These are phyloP conservation scores for Spilarctia lutea DNA, from an alignment of 2,888 invertebrate genomes.

Conservation along the genomic window DNA sequence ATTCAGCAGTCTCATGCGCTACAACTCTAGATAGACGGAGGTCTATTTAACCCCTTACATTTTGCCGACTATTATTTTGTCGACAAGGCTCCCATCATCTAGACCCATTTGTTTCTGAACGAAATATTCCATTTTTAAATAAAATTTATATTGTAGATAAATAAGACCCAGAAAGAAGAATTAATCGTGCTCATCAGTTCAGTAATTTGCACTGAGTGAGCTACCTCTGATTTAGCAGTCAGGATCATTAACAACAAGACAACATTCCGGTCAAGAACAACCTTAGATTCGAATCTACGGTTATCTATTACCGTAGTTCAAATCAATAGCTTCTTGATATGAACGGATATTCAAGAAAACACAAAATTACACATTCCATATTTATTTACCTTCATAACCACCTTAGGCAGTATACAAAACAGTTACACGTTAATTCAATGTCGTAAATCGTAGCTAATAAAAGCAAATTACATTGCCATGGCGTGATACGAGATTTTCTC, in stretches of 20 bases:
- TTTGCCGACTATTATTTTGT: too few species aligned
- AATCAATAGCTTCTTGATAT: neutral
- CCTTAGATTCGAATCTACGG: neutral
- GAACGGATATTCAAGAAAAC: neutral
- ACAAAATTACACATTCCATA: too few species aligned
- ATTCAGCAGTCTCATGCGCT: too few species aligned
- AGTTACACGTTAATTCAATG: constrained; percentile 13
- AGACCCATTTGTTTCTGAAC: too few species aligned
- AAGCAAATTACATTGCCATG: constrained; percentile 11
- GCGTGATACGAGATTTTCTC: constrained; percentile 19
- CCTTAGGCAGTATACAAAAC: neutral
- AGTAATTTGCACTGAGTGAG: too few species aligned
- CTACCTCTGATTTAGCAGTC: neutral
- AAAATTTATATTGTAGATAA: neutral
- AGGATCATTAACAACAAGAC: neutral
- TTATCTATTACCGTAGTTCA: neutral
- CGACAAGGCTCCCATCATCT: too few species aligned
- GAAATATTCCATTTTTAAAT: too few species aligned
- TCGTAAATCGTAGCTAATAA: constrained; percentile 6
- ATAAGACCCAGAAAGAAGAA: neutral
- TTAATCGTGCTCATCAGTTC: neutral
- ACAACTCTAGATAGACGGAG: too few species aligned
- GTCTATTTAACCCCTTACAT: too few species aligned
- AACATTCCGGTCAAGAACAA: neutral
- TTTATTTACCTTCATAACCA: neutral